These are phyloP conservation scores for Oncorhynchus tshawytscha DNA, from an alignment of 2,113 vertebrate species.

Conservation along the genomic window DNA sequence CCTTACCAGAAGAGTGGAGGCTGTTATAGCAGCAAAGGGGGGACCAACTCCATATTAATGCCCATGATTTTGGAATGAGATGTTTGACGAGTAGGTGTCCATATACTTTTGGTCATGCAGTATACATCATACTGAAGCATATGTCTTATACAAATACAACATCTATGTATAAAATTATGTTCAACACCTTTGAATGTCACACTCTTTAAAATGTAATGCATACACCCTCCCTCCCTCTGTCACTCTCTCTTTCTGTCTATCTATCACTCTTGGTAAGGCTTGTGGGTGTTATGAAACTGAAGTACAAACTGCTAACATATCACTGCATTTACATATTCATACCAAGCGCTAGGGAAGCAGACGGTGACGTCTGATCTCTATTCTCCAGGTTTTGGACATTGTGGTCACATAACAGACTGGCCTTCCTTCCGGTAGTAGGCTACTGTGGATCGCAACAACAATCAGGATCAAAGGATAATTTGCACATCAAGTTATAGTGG, in stretches of 20 bases:
- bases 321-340: conserved; percentile 25
- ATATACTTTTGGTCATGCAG: too few species aligned
- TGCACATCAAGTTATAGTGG: conserved; percentile 60
- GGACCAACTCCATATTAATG: too few species aligned
- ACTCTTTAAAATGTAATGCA: conserved; percentile 5
- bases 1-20: too few species aligned
- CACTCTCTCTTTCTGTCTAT: too few species aligned
- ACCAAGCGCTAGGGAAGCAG: conserved; percentile 22
- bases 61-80: too few species aligned
- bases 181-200: conserved; percentile 8
- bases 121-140: conserved; percentile 8
- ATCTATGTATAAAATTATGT: conserved; percentile 18
- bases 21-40: too few species aligned
- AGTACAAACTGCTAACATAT: conserved; percentile 25
- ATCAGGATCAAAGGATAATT: conserved; percentile 65
- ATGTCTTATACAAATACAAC: conserved; percentile 39
- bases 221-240: background rate
- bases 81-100: too few species aligned
- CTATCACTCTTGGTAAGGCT: too few species aligned
- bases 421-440: conserved; percentile 6
- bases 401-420: conserved; percentile 30
- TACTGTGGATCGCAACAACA: background rate
- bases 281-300: conserved; percentile 34
- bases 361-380: conserved; percentile 18
- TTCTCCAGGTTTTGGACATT: conserved; percentile 29